A percentile compares a stretch with the other conserved stretches of the same genome.
Evolutionary conservation across 2,888 invertebrate species (phyloP).

Genomic region (Nephrotoma flavescens): DNA sequence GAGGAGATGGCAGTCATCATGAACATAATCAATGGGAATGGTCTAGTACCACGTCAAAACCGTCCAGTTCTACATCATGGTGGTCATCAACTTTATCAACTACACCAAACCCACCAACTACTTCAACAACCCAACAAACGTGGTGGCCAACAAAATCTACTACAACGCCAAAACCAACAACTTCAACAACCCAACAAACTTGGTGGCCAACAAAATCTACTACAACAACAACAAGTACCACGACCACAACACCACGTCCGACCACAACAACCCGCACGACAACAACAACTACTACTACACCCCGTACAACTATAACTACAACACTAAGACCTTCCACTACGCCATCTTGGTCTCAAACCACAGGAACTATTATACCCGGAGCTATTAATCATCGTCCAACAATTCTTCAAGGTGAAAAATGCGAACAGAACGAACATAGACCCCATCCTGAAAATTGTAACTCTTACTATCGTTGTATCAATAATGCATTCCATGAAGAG

Average conservation of each 20-base stretch:
- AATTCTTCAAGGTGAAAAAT: conserved; percentile 20
- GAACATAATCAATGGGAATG: conserved; percentile 10
- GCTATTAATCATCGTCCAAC: conserved; percentile 34
- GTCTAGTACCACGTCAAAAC: conserved; percentile 1
- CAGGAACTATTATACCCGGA: conserved; percentile 29
- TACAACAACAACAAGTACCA: conserved; percentile 17
- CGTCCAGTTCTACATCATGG: conserved; percentile 14
- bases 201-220: conserved; percentile 26
- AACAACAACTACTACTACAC: conserved; percentile 18
- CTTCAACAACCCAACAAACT: conserved; percentile 32
- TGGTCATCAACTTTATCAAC: conserved; percentile 24
- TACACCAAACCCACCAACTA: conserved; percentile 18
- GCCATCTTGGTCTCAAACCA: conserved; percentile 15
- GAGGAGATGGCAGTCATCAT: conserved; percentile 18
- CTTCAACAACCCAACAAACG: conserved; percentile 32
- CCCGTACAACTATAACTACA: conserved; percentile 16
- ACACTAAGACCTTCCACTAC: conserved; percentile 17
- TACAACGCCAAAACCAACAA: conserved; percentile 14
- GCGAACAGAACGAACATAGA: conserved; percentile 37
- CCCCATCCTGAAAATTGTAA: conserved; percentile 55
- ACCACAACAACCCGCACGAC: conserved; percentile 16
- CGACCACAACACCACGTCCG: conserved; percentile 16
- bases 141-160: conserved; percentile 26
- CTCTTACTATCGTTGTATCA: conserved; percentile 60
- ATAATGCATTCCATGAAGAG: conserved; percentile 53